Conservation (phyloP, 2,888 invertebrate genomes). For the Lapara coniferarum region DNA sequence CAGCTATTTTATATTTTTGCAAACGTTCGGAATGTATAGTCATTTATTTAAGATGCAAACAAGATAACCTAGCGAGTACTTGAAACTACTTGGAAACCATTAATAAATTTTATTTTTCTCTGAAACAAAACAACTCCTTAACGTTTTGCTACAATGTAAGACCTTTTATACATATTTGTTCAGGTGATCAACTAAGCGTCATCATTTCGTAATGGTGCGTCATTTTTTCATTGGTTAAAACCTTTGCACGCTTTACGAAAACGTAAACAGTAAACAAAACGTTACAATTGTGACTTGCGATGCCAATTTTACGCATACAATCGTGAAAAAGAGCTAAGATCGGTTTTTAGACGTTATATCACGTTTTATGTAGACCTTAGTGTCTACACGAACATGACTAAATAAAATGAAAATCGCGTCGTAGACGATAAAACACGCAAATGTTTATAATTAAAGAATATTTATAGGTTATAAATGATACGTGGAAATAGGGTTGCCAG, state of each 20-base stretch:
- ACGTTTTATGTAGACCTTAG: background rate
- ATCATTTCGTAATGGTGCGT: conserved; percentile 24
- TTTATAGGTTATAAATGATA: conserved; percentile 15
- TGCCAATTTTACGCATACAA: conserved; percentile 13
- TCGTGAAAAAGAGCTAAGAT: background rate
- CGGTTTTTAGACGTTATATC: background rate
- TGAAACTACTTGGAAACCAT: conserved; percentile 1
- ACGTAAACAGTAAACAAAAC: conserved; percentile 17
- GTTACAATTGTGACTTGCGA: background rate
- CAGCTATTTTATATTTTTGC: background rate
- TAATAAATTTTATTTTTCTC: background rate
- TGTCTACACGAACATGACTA: background rate
- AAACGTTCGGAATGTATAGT: too few species aligned
- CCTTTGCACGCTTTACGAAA: background rate
- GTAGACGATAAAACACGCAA: background rate
- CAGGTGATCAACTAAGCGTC: conserved; percentile 20
- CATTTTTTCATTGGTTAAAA: conserved; percentile 1
- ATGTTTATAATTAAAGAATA: background rate
- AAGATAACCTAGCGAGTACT: background rate
- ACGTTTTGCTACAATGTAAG: background rate
- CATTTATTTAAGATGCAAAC: background rate
- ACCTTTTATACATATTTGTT: conserved; percentile 31
- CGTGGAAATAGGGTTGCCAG: too few species aligned
- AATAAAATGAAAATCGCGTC: background rate
- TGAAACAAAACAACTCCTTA: background rate